Percentiles rank a stretch among this genome's conserved stretches.
Evolutionary conservation across 2,888 invertebrate species (phyloP).

Genomic region (Polia nebulosa): DNA sequence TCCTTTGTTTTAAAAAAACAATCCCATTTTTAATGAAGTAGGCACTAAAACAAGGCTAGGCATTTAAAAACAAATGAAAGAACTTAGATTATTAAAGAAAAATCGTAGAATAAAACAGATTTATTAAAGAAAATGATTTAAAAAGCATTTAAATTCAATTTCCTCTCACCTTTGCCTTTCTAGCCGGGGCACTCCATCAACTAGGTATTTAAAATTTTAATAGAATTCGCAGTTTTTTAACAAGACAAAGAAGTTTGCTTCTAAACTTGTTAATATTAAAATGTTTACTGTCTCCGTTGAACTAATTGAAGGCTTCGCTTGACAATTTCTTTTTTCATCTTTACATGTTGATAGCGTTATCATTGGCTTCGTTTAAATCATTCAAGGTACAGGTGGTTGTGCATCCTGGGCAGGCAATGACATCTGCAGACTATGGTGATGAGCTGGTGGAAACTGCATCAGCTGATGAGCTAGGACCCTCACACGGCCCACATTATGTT

Average conservation of each 20-base stretch:
- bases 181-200: conserved; percentile 4
- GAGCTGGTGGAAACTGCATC: no score
- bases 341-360: no score
- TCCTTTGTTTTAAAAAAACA: neutral
- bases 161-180: conserved; percentile 25
- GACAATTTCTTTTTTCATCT: no score
- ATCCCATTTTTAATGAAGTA: neutral
- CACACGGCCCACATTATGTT: no score
- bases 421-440: no score
- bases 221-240: conserved; percentile 19
- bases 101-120: neutral
- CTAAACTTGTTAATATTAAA: conserved; percentile 9
- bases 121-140: conserved; percentile 25
- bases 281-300: neutral
- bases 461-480: neutral
- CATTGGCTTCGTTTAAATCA: no score
- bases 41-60: neutral
- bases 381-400: no score
- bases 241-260: conserved; percentile 6
- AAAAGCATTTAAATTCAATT: conserved; percentile 19
- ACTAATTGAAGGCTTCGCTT: neutral
- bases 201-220: conserved; percentile 28
- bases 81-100: neutral
- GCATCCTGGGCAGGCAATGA: no score
- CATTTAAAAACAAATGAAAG: neutral